Conservation (phyloP, 2,888 invertebrate genomes). For the Philhelius pedissequus region DNA sequence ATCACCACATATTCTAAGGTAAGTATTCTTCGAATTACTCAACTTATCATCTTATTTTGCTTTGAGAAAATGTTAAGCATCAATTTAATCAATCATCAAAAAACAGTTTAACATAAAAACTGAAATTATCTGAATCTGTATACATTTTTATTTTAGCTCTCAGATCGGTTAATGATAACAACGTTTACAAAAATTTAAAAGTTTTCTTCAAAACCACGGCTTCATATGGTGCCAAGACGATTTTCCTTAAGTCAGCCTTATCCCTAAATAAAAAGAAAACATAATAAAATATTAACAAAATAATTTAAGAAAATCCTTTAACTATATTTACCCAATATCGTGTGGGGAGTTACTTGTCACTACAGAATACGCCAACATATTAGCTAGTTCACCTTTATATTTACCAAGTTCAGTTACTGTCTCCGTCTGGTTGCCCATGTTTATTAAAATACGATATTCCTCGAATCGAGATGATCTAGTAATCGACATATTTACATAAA, state of each 20-base stretch:
- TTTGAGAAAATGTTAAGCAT: too few species aligned
- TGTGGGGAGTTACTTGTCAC: conserved; percentile 72
- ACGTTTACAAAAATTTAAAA: not conserved
- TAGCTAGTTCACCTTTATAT: conserved; percentile 22
- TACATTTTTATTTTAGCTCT: too few species aligned
- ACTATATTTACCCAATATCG: conserved; percentile 71
- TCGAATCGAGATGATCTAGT: conserved; percentile 72
- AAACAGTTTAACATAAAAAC: too few species aligned
- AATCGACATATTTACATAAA: not conserved
- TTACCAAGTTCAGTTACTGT: conserved; percentile 68
- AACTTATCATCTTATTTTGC: too few species aligned
- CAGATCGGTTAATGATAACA: too few species aligned
- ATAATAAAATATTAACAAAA: not conserved
- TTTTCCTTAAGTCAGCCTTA: conserved; percentile 69
- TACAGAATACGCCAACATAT: conserved; percentile 72
- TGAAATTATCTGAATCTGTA: too few species aligned
- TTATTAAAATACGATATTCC: conserved; percentile 74
- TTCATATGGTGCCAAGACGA: conserved; percentile 74
- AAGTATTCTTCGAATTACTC: too few species aligned
- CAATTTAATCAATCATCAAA: too few species aligned
- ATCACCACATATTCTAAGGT: too few species aligned
- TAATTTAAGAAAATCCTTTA: not conserved
- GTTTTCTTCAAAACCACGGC: conserved; percentile 71
- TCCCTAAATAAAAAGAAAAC: conserved; percentile 66
- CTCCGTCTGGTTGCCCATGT: conserved; percentile 74